phyloP scores from a whole-genome alignment of 1,140 invertebrate genomes.

The Trissolcus basalis region DNA sequence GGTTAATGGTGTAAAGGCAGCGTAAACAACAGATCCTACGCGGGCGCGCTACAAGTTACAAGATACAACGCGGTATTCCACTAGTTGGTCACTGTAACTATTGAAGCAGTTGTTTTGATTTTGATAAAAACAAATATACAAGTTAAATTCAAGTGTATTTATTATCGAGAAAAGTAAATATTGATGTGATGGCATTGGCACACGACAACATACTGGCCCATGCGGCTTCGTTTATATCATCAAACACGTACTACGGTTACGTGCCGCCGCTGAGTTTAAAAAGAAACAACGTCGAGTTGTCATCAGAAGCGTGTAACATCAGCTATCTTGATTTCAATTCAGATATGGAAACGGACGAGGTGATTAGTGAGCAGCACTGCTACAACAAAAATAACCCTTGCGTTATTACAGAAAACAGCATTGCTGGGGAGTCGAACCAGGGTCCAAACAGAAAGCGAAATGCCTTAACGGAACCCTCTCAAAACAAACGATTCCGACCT shows the following conservation, averaged over 20 bases:
- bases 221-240: slow-evolving; percentile 59
- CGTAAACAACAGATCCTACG: too few relatives aligned
- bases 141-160: too few relatives aligned
- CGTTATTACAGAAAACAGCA: slow-evolving; percentile 61
- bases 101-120: too few relatives aligned
- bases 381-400: slow-evolving; percentile 63
- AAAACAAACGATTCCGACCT: slow-evolving; percentile 57
- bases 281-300: slow-evolving; percentile 9
- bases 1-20: too few relatives aligned
- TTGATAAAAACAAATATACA: too few relatives aligned
- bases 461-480: slow-evolving; percentile 42
- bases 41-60: too few relatives aligned
- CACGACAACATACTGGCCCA: neutral
- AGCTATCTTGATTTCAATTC: slow-evolving; percentile 29
- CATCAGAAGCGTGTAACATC: slow-evolving; percentile 1
- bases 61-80: too few relatives aligned
- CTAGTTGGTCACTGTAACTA: too few relatives aligned
- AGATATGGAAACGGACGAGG: slow-evolving; percentile 67
- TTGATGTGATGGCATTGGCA: neutral
- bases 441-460: slow-evolving; percentile 62
- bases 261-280: slow-evolving; percentile 48
- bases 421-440: slow-evolving; percentile 5
- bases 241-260: slow-evolving; percentile 66
- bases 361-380: slow-evolving; percentile 35
- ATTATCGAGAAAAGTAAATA: slow-evolving; percentile 1